A percentile compares a stretch with the other conserved stretches of the same genome.
phyloP scores from a whole-genome alignment of 2,888 invertebrate genomes.

The Stenichneumon culpator region DNA sequence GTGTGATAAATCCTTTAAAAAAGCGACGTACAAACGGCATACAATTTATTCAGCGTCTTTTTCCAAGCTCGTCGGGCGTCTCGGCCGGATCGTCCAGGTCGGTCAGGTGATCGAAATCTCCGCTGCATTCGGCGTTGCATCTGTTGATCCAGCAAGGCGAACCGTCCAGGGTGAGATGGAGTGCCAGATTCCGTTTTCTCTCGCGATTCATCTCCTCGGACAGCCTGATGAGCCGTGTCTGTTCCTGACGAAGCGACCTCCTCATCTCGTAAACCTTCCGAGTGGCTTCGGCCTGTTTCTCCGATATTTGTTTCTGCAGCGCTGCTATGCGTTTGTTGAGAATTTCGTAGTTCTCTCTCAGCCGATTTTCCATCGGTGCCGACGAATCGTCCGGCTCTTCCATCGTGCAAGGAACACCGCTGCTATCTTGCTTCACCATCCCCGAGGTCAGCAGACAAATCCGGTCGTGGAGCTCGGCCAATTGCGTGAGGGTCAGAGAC shows the following conservation, averaged over 20 bases:
- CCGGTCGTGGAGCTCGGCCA: conserved; percentile 81
- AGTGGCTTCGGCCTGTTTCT: conserved; percentile 78
- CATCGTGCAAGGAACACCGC: conserved; percentile 23
- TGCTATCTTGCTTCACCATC: conserved; percentile 74
- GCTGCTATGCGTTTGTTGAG: conserved; percentile 79
- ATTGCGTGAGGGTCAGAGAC: conserved; percentile 79
- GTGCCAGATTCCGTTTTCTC: conserved; percentile 76
- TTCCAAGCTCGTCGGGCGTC: neutral
- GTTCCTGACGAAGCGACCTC: conserved; percentile 76
- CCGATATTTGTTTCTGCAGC: conserved; percentile 78
- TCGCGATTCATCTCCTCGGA: conserved; percentile 78
- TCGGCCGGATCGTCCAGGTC: conserved; percentile 17
- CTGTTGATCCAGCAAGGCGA: conserved; percentile 68
- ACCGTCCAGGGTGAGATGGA: conserved; percentile 73
- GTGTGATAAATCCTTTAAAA: neutral
- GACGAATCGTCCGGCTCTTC: conserved; percentile 3
- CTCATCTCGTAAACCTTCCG: conserved; percentile 76
- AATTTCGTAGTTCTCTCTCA: conserved; percentile 72
- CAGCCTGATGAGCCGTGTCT: conserved; percentile 75
- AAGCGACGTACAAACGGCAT: neutral
- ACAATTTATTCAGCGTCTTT: conserved; percentile 35
- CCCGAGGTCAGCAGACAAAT: conserved; percentile 78
- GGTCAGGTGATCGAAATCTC: conserved; percentile 49
- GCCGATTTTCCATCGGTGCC: conserved; percentile 32
- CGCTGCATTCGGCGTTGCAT: conserved; percentile 69